Evolutionary conservation across 2,113 vertebrate genomes (phyloP).

Genomic region (Cebus imitator): DNA sequence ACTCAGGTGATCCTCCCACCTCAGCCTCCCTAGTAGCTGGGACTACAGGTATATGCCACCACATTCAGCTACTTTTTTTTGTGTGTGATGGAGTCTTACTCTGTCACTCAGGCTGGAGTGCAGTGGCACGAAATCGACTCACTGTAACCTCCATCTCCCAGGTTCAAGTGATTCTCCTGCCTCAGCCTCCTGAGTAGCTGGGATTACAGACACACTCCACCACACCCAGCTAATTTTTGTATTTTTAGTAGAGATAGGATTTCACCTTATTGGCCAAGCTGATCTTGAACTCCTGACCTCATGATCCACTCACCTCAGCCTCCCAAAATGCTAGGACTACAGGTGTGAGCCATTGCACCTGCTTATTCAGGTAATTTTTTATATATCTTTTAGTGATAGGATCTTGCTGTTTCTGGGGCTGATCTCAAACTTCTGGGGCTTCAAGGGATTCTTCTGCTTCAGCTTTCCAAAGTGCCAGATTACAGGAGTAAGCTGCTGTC

Average conservation of each 20-base stretch:
- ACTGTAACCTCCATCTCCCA: neutral
- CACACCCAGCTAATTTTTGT: neutral
- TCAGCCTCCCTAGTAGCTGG: neutral
- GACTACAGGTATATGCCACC: neutral
- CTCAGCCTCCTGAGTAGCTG: neutral
- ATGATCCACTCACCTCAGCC: neutral
- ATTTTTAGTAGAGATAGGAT: neutral
- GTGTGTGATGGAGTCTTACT: neutral
- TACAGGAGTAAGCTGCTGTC: no score
- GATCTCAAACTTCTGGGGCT: no score
- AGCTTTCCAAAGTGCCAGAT: no score
- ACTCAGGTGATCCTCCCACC: neutral
- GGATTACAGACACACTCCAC: neutral
- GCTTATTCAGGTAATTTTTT: no score
- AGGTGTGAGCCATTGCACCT: neutral
- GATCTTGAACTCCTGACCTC: neutral
- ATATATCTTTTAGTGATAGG: no score
- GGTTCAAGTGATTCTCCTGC: neutral
- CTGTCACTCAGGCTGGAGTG: neutral
- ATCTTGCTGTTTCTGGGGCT: no score
- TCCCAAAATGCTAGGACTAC: neutral
- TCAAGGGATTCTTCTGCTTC: no score
- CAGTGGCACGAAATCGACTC: neutral
- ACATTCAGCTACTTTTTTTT: neutral
- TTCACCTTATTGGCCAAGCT: neutral